Percentiles rank a stretch among this genome's conserved stretches.
These are phyloP conservation scores for Drosophila punjabiensis DNA, from an alignment of 1,140 invertebrate genomes.

Conservation along the genomic window DNA sequence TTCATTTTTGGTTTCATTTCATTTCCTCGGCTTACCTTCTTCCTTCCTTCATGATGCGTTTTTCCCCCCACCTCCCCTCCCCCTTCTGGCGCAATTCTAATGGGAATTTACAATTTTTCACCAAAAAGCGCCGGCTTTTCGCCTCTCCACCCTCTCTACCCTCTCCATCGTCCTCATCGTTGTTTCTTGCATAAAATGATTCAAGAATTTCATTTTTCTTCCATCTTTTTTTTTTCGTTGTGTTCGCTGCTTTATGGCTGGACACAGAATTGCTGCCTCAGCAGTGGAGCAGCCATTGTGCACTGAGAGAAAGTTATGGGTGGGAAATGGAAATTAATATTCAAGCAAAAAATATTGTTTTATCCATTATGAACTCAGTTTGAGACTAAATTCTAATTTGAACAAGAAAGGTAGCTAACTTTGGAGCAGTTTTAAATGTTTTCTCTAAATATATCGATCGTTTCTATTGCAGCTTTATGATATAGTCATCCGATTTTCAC, in stretches of 20 bases:
- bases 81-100: constrained; percentile 65
- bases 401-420: no score
- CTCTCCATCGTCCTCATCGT: no score
- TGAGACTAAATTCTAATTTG: no score
- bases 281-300: constrained; percentile 35
- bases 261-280: constrained; percentile 72
- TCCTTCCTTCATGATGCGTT: constrained; percentile 38
- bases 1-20: constrained; percentile 70
- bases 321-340: not conserved
- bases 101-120: constrained; percentile 82
- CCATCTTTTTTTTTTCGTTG: not conserved
- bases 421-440: no score
- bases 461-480: no score
- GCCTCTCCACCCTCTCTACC: not conserved
- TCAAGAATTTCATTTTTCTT: constrained; percentile 12
- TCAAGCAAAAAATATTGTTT: not conserved
- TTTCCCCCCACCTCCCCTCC: not conserved
- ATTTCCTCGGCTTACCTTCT: constrained; percentile 62
- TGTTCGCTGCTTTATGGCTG: constrained; percentile 73
- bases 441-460: no score
- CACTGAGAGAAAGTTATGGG: not conserved
- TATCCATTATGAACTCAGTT: no score
- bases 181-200: constrained; percentile 83
- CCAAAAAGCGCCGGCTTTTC: constrained; percentile 67
- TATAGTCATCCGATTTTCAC: no score